A percentile compares a stretch with the other conserved stretches of the same genome.
phyloP scores from a whole-genome alignment of 2,888 invertebrate genomes.

The Eilema griseolum region DNA sequence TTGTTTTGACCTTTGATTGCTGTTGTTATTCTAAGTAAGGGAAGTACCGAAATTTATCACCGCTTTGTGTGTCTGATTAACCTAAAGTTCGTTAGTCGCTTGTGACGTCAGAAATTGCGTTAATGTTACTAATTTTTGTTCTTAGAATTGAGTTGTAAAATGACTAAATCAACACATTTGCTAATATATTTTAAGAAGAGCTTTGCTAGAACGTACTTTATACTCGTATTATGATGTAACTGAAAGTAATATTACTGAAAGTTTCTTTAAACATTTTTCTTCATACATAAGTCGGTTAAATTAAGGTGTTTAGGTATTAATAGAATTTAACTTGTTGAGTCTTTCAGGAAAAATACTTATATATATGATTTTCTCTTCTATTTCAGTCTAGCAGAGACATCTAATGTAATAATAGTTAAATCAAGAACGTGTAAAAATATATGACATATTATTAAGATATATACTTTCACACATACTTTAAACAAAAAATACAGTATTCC shows the following conservation, averaged over 20 bases:
- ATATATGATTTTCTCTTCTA: too few species aligned
- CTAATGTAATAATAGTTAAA: too few species aligned
- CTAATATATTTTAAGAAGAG: constrained; percentile 17
- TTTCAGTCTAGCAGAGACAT: too few species aligned
- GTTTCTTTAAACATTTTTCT: not conserved
- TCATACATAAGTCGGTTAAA: too few species aligned
- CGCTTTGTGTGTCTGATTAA: not conserved
- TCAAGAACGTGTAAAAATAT: too few species aligned
- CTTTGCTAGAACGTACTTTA: not conserved
- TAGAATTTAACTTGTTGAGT: too few species aligned
- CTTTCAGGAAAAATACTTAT: too few species aligned
- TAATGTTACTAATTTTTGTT: constrained; percentile 21
- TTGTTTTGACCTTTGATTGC: not conserved
- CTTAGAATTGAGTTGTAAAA: constrained; percentile 15
- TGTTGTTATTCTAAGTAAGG: constrained; percentile 6
- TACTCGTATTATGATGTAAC: constrained; percentile 7
- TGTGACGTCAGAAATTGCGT: constrained; percentile 20
- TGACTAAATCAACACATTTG: constrained; percentile 21
- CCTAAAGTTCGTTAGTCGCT: constrained; percentile 2
- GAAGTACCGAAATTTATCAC: not conserved
- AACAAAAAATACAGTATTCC: too few species aligned
- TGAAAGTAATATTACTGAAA: not conserved
- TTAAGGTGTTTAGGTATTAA: too few species aligned
- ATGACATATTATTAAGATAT: too few species aligned
- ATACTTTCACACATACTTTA: too few species aligned